Base-by-base conservation (phyloP, 2,797 vertebrate genomes). In the Hephaestus fuliginosus region DNA sequence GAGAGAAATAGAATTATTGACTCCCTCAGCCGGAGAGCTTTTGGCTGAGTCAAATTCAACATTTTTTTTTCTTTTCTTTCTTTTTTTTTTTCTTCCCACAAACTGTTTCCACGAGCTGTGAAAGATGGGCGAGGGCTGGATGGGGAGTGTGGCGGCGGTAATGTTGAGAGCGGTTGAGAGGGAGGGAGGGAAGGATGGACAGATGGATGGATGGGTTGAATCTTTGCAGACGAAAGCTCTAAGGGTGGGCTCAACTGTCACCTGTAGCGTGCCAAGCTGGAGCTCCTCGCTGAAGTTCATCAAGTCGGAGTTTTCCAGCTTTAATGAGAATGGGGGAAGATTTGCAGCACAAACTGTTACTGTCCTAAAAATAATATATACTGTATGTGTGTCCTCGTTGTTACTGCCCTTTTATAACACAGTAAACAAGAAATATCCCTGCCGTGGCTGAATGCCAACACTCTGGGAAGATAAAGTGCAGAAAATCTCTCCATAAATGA, bases 1-100 rank as follows among this genome's bases (percentile, higher is more conserved):
- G 39, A 64, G 74, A 83, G 68, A 83, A 78, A 86, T 76, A 78
- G 63, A 90, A 89, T 84, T 75, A 88, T 68, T 85, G 74, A 88
- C 58, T 80, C 39, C 56, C 78, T 83, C 70, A 58, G 66, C 41
- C 13, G 9, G 48, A 74, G 79, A 86, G 81, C 43, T 88, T 91
- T 83, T 74, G 74, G 76, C 68, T 57, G 75, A 79, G 77, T 86
- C 65, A 83, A 76, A 82, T 80, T 63, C 62, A 70, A 56, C 10
- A 49, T 69, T 73, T 78, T 77, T 60, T 20, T 25, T 48, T 2
- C 20, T 20, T 25, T 48, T 2, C 20, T 69, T 73, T 78, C 73
- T 25, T 48, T 2, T 18, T 69, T 73, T 78, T 77, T 60, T 20
- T 20, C 44, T 2, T 18, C 43, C 43, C 65, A 46, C 57, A 75